Base-by-base conservation (phyloP, 2,888 invertebrate genomes). In the Myopa tessellatipennis region DNA sequence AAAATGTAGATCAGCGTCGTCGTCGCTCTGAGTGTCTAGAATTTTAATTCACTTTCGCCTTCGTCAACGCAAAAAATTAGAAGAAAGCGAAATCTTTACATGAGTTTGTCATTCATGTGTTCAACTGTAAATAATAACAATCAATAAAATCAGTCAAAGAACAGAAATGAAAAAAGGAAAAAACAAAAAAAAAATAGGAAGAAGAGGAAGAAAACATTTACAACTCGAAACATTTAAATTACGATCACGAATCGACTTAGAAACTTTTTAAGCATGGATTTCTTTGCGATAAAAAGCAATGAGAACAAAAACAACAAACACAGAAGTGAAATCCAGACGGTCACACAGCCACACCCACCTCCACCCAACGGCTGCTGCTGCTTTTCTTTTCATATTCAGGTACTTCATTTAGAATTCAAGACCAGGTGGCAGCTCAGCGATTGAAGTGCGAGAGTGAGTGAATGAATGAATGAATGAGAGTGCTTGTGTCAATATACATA, bases 71-170 rank as follows among this genome's bases (percentile, higher is more conserved):
- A 68, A 68, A 78, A 75, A 69, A 69, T 63, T 52, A 76, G 78
- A 77, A 63, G 77, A 81, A 81, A 81, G 80, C 77, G 78, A 80
- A 80, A 80, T 78, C 77, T 73, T 63, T 72, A 76, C 61, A 58
- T 34, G 65, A 63, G 45, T 52, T 70, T 45, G n/a, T 45, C 18
- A 52, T 61, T 61, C 14, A 26, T 26, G 10, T 61, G 61, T 26
- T 18, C 61, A 65, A 65, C 36, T 14, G 26, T 12, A 38, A 14
- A 34, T 14, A 14, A 65, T 36, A 38, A 65, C 14, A 38, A 7
- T 36, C 65, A 36, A 36, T 36, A 65, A 65, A 65, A 26, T 65
- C 14, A 6, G 65, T 3, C 61, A 16, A 65, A 65, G 38, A 16
- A 36, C 61, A 34, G 34, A 63, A 45, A 45, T n/a, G 18, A 70